A percentile compares a stretch with the other conserved stretches of the same genome.
phyloP scores from a whole-genome alignment of 2,888 invertebrate genomes.

The Lamproptera curius region DNA sequence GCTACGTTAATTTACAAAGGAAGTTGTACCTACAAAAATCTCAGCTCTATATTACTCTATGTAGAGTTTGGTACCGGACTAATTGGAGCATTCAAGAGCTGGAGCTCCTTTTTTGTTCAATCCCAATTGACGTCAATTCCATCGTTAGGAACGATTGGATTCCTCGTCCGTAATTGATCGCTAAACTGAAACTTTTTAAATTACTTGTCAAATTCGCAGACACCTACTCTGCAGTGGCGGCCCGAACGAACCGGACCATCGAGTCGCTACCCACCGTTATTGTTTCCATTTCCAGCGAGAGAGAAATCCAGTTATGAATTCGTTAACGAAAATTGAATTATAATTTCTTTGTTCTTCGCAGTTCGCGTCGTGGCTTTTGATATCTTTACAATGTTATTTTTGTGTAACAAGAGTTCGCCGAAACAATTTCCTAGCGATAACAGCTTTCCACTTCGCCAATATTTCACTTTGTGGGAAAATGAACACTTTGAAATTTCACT shows the following conservation, averaged over 20 bases:
- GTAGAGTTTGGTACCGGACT: not conserved
- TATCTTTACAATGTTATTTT: constrained; percentile 12
- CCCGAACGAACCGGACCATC: not conserved
- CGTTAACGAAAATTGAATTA: constrained; percentile 12
- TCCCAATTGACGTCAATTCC: constrained; percentile 36
- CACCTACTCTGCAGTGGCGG: constrained; percentile 24
- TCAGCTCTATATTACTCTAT: not conserved
- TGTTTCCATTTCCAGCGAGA: constrained; percentile 16
- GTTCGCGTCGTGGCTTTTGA: constrained; percentile 7
- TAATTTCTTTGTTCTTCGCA: constrained; percentile 5
- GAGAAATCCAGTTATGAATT: constrained; percentile 21
- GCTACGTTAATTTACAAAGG: no score
- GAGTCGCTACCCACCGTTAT: not conserved
- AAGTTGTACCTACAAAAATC: no score
- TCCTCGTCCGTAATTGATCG: constrained; percentile 31
- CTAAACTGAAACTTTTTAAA: constrained; percentile 36
- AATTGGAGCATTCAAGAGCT: not conserved
- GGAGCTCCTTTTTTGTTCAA: constrained; percentile 21
- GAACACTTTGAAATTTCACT: not conserved
- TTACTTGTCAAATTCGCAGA: constrained; percentile 30
- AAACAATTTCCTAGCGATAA: constrained; percentile 4
- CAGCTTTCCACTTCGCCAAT: not conserved
- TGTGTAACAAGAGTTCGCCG: constrained; percentile 3
- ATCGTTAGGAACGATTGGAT: constrained; percentile 23
- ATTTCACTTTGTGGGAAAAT: not conserved